A percentile compares a stretch with the other conserved stretches of the same genome.
Conservation (phyloP, 2,797 vertebrate genomes). For the Avahi laniger region DNA sequence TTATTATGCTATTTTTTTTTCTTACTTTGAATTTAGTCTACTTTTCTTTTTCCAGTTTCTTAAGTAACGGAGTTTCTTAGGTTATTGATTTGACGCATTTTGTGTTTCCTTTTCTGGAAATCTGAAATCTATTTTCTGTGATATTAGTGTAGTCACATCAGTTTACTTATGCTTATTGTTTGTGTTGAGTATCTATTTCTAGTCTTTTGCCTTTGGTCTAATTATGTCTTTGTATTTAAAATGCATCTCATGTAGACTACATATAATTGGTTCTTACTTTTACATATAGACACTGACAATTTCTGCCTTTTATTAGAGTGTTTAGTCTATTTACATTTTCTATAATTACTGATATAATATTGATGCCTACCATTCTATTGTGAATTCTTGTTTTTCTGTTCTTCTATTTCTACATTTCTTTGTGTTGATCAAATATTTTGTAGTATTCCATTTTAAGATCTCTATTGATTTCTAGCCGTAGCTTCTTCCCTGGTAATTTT, state of each 20-base stretch:
- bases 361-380: background rate
- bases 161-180: background rate
- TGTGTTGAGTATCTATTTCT: background rate
- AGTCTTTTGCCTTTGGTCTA: background rate
- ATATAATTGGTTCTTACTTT: background rate
- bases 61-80: background rate
- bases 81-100: background rate
- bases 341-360: background rate
- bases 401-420: background rate
- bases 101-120: background rate
- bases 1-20: background rate
- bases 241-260: background rate
- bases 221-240: background rate
- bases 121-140: background rate
- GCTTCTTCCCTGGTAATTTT: background rate
- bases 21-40: background rate
- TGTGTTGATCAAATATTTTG: background rate
- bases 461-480: background rate
- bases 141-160: background rate
- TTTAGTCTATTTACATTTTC: background rate
- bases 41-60: background rate
- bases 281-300: background rate
- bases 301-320: background rate
- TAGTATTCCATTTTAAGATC: background rate
- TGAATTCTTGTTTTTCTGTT: background rate